Conservation (phyloP, 2,113 vertebrate species). For the Aldabrachelys gigantea region DNA sequence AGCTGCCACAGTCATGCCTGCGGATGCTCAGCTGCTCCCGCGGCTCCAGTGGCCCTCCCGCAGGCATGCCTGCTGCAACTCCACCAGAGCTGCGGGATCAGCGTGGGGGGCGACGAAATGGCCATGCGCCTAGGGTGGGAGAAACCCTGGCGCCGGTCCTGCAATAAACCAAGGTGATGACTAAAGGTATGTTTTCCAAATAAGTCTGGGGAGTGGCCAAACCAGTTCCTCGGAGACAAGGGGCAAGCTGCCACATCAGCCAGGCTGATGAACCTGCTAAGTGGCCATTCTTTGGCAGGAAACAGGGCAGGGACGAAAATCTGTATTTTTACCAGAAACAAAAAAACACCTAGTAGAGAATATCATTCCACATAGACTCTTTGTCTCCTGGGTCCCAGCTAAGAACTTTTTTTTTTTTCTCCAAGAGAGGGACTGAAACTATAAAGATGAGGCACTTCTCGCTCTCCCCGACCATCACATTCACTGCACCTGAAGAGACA, state of each 20-base stretch:
- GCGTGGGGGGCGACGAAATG: too few species aligned
- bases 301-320: not conserved
- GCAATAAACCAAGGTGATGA: not conserved
- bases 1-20: too few species aligned
- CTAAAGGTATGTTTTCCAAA: not conserved
- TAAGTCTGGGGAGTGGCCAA: not conserved
- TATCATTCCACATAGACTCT: not conserved
- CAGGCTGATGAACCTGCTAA: not conserved
- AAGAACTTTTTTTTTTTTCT: not conserved
- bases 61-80: too few species aligned
- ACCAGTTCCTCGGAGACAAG: not conserved
- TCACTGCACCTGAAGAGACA: not conserved
- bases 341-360: not conserved
- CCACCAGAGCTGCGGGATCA: too few species aligned
- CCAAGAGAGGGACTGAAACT: not conserved
- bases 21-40: too few species aligned
- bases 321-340: not conserved
- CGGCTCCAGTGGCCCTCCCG: too few species aligned
- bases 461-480: not conserved
- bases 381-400: not conserved
- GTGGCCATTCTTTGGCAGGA: not conserved
- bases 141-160: too few species aligned
- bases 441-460: not conserved
- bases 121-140: too few species aligned
- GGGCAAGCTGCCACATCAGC: not conserved